Conservation (phyloP, 2,797 vertebrate genomes). For the Pygocentrus nattereri region DNA sequence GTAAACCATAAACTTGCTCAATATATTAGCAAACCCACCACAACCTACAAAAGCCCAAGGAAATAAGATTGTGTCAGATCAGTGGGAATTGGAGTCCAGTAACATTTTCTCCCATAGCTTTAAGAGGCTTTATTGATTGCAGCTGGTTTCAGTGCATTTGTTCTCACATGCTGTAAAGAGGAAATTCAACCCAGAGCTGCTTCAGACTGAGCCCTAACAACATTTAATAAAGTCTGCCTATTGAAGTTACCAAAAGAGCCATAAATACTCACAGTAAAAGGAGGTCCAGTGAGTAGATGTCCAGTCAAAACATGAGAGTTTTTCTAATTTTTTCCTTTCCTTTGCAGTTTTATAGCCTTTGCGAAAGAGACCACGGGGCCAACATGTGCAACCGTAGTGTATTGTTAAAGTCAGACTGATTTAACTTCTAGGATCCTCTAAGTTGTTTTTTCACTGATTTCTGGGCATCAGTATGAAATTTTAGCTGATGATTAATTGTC, state of each 20-base stretch:
- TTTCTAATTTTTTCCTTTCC: neutral
- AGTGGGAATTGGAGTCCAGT: neutral
- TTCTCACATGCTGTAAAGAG: constrained; percentile 23
- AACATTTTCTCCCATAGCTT: neutral
- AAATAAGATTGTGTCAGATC: neutral
- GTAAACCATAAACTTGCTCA: neutral
- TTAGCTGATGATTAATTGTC: no score
- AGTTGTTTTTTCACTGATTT: neutral
- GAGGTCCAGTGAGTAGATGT: neutral
- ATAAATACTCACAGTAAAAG: constrained; percentile 43
- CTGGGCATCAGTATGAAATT: no score
- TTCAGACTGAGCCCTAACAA: constrained; percentile 28
- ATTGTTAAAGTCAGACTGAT: neutral
- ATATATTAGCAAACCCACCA: constrained; percentile 2
- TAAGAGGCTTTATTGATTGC: neutral
- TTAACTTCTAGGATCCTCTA: neutral
- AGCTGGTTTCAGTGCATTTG: constrained; percentile 11
- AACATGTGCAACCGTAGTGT: neutral
- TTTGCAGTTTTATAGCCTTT: neutral
- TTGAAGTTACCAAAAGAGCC: constrained; percentile 24
- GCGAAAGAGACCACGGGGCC: constrained; percentile 8
- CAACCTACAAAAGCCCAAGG: neutral
- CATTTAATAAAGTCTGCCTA: constrained; percentile 44
- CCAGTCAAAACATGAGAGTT: constrained; percentile 1
- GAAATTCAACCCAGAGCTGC: constrained; percentile 20